Conservation (phyloP, 2,113 vertebrate genomes). For the Malurus cyaneus region DNA sequence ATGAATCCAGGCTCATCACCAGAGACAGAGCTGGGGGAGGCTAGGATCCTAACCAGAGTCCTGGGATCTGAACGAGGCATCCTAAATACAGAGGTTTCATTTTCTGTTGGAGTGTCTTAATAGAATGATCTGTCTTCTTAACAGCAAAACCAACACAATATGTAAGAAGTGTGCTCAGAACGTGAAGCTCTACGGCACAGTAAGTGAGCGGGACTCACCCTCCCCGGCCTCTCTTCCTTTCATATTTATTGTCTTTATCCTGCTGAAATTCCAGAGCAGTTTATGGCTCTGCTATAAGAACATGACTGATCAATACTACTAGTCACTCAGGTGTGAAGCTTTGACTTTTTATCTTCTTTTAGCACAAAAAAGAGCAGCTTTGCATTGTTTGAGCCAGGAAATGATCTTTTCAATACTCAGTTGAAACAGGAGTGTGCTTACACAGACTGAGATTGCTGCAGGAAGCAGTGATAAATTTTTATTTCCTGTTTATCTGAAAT, state of each 20-base stretch:
- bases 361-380: background rate
- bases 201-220: slow-evolving; percentile 51
- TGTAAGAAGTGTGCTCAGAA: slow-evolving; percentile 85
- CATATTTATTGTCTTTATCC: background rate
- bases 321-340: background rate
- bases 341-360: background rate
- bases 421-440: background rate
- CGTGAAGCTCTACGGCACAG: slow-evolving; percentile 81
- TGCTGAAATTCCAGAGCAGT: background rate
- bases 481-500: background rate
- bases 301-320: background rate
- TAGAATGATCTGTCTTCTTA: background rate
- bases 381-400: background rate
- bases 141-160: slow-evolving; percentile 83
- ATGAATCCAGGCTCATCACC: background rate
- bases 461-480: background rate
- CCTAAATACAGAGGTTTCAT: background rate
- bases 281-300: background rate
- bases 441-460: background rate
- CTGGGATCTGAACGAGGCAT: background rate
- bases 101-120: background rate
- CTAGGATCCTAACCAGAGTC: background rate
- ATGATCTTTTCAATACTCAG: background rate
- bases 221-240: background rate
- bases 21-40: background rate